Base-by-base conservation (phyloP, 1,140 invertebrate species). In the Magallana gigas region DNA sequence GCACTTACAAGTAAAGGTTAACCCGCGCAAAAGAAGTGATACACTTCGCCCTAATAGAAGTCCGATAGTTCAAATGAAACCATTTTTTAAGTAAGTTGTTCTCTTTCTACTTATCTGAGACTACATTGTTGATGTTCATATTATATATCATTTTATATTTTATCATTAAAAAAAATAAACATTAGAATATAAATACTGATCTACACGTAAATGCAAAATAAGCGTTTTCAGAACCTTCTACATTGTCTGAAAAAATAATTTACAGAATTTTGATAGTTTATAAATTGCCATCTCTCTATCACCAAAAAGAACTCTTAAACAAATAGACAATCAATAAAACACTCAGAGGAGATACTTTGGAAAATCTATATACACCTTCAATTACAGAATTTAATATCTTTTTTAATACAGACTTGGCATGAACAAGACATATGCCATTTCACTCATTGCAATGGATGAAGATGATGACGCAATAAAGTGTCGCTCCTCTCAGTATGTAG, bases 1-100 rank as follows among this genome's bases (percentile, higher is more conserved):
- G 80, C 80, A 82, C 12, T 56, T 82, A 48, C 80, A 82, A 14
- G n/a, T 57, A 9, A 82, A 57, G 14, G 80, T 82, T 18, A 82
- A 82, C 14, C 18, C 80, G 14, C 48, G 12, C 12, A 82, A 48
- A 56, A 29, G 80, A 9, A 57, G 80, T 57, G 80, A 82, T 16
- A 82, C 80, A 5, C 48, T 1, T 6, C 48, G 5, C 4, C 80
- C 80, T 1, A 82, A 82, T 48, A 82, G 80, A 56, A 82, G 80
- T 29, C 80, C 80, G 1, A 14, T 82, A 2, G 80, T 82, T 58
- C 80, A 82, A 56, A 82, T 82, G 80, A 82, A 82, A 48, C 80
- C 80, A 56, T 82, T 82, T 48, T 82, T 57, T 29, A 82, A 58
- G 80, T 82, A 56, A 14, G 36, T 23, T 23, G 23, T 23, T 23